These are phyloP conservation scores for Batillaria attramentaria DNA, from an alignment of 1,140 invertebrate genomes.

Conservation along the genomic window DNA sequence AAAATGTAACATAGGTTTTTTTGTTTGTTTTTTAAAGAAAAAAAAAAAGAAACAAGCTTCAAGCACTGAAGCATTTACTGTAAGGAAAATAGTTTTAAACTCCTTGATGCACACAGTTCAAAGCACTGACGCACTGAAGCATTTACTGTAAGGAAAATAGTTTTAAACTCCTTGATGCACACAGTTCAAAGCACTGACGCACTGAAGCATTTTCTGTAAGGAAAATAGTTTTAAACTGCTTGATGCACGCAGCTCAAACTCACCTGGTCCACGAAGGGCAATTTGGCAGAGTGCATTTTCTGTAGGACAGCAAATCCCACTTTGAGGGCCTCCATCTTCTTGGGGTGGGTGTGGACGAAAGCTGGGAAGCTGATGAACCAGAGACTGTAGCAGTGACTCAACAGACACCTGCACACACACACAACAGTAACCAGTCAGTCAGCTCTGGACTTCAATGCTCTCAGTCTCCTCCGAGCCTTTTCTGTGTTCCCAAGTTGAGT, in stretches of 20 bases:
- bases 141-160: too few relatives aligned
- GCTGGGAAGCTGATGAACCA: conserved; percentile 97
- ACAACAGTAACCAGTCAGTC: background rate
- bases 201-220: too few relatives aligned
- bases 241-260: too few relatives aligned
- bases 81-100: background rate
- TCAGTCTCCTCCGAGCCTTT: background rate
- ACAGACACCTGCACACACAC: conserved; percentile 67
- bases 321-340: conserved; percentile 84
- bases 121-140: background rate
- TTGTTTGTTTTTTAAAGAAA: too few relatives aligned
- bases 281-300: conserved; percentile 84
- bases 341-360: conserved; percentile 75
- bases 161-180: too few relatives aligned
- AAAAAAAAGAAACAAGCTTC: background rate
- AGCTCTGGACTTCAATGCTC: background rate
- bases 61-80: background rate
- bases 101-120: background rate
- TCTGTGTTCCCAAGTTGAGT: too few relatives aligned
- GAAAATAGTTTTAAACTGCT: too few relatives aligned
- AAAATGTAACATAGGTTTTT: conserved; percentile 7
- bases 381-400: conserved; percentile 81
- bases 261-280: conserved; percentile 92
- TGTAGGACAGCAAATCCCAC: conserved; percentile 90
- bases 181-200: too few relatives aligned